Conservation (phyloP, 1,140 invertebrate species). For the Drosophila tsacasi region DNA sequence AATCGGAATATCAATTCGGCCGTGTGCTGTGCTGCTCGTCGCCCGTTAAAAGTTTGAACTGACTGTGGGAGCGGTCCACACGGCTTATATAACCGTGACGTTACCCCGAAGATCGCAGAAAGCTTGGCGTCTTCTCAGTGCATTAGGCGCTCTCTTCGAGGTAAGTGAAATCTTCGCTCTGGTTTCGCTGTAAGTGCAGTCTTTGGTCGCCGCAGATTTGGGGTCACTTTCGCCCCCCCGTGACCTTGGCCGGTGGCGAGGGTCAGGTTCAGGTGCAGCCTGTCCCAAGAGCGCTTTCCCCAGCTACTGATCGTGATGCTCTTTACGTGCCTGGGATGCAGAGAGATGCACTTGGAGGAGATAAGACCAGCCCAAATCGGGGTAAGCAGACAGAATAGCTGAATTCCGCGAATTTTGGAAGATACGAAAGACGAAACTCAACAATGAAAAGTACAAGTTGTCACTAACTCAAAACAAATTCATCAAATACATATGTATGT, state of each 20-base stretch:
- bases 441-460: slow-evolving; percentile 34
- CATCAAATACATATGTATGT: neutral
- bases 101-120: slow-evolving; percentile 18
- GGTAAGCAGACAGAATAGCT: slow-evolving; percentile 13
- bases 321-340: slow-evolving; percentile 46
- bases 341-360: slow-evolving; percentile 29
- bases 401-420: slow-evolving; percentile 61
- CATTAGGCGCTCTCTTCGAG: slow-evolving; percentile 32
- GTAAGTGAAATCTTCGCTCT: slow-evolving; percentile 26
- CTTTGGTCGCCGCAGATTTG: neutral
- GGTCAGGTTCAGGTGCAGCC: slow-evolving; percentile 20
- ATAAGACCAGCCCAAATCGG: slow-evolving; percentile 43
- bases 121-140: slow-evolving; percentile 31
- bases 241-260: slow-evolving; percentile 7
- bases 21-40: slow-evolving; percentile 57
- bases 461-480: neutral
- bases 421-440: slow-evolving; percentile 18
- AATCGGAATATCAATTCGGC: slow-evolving; percentile 11
- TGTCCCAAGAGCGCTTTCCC: slow-evolving; percentile 25
- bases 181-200: slow-evolving; percentile 53
- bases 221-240: slow-evolving; percentile 30
- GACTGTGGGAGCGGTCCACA: slow-evolving; percentile 55
- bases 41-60: slow-evolving; percentile 72
- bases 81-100: slow-evolving; percentile 66
- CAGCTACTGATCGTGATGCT: slow-evolving; percentile 8